Percentiles rank a stretch among this genome's conserved stretches.
Conservation (phyloP, 2,888 invertebrate species). For the Lithophane ornitopus region DNA sequence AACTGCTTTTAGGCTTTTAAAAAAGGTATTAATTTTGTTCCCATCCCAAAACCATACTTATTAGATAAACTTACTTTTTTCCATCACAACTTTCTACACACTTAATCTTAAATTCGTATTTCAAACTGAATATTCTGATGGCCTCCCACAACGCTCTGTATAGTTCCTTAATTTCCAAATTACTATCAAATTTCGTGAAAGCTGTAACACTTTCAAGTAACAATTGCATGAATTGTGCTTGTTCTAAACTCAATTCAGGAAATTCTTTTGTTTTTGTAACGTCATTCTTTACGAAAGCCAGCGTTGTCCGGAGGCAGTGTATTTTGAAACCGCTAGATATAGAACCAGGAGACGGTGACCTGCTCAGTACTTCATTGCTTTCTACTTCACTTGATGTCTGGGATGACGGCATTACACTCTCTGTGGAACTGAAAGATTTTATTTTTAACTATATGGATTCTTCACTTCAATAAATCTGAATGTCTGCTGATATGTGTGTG, state of each 20-base stretch:
- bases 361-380: background rate
- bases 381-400: background rate
- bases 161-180: slow-evolving; percentile 61
- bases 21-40: background rate
- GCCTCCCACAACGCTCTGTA: slow-evolving; percentile 72
- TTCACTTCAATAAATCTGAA: no score
- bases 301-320: slow-evolving; percentile 67
- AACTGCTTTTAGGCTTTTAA: no score
- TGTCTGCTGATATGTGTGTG: no score
- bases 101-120: slow-evolving; percentile 53
- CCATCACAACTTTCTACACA: background rate
- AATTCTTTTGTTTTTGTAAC: slow-evolving; percentile 62
- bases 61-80: slow-evolving; percentile 40
- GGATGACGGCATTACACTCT: background rate
- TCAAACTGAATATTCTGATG: slow-evolving; percentile 55
- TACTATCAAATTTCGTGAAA: slow-evolving; percentile 36
- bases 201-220: slow-evolving; percentile 30
- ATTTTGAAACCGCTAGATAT: slow-evolving; percentile 64
- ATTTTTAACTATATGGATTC: background rate
- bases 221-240: slow-evolving; percentile 65
- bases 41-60: background rate
- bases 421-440: slow-evolving; percentile 17
- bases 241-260: slow-evolving; percentile 66
- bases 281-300: slow-evolving; percentile 75
- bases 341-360: background rate